phyloP scores from a whole-genome alignment of 2,888 invertebrate species.

The Phragmatobia fuliginosa region DNA sequence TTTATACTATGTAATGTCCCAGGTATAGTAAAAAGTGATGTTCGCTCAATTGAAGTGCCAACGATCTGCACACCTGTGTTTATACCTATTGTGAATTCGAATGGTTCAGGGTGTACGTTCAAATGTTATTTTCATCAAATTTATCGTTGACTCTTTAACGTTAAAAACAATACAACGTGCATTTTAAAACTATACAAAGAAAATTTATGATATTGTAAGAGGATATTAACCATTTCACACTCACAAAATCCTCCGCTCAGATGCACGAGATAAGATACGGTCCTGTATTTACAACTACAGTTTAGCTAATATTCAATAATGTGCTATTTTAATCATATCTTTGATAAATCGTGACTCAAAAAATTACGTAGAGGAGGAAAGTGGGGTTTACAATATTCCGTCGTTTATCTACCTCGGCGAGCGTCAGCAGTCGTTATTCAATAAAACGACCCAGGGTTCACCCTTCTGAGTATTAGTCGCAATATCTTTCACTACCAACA shows the following conservation, averaged over 20 bases:
- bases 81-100: conserved; percentile 44
- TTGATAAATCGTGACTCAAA: background rate
- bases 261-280: background rate
- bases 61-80: conserved; percentile 58
- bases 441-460: conserved; percentile 69
- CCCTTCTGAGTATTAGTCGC: conserved; percentile 61
- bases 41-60: conserved; percentile 66
- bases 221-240: background rate
- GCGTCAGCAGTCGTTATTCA: conserved; percentile 74
- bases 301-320: background rate
- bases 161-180: background rate
- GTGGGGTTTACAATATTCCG: conserved; percentile 50
- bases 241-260: background rate
- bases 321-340: background rate
- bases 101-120: conserved; percentile 59
- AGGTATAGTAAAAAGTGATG: conserved; percentile 56
- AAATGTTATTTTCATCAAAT: conserved; percentile 35
- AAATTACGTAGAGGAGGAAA: conserved; percentile 25
- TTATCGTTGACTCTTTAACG: conserved; percentile 37
- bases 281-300: background rate
- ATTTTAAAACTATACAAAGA: background rate
- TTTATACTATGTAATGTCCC: conserved; percentile 18
- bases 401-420: conserved; percentile 69
- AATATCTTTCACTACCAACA: conserved; percentile 59
- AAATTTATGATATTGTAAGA: background rate